phyloP scores from a whole-genome alignment of 2,888 invertebrate species.

The Diogma glabrata region DNA sequence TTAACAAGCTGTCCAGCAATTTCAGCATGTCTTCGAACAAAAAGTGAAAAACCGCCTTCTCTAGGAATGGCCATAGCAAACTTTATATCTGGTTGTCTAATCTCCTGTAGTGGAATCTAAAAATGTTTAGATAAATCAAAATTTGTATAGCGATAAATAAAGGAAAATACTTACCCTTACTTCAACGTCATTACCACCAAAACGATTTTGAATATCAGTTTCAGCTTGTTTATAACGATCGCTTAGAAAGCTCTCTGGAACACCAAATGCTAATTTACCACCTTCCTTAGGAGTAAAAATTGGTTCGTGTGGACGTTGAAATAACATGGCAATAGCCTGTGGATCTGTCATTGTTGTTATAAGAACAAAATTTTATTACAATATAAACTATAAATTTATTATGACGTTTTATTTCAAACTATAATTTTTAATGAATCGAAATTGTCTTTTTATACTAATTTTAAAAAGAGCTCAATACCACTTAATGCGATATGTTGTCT shows the following conservation, averaged over 20 bases:
- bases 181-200: slow-evolving; percentile 27
- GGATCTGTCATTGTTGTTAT: neutral
- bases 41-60: slow-evolving; percentile 51
- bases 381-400: no score
- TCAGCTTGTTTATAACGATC: slow-evolving; percentile 27
- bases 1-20: slow-evolving; percentile 60
- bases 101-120: slow-evolving; percentile 27
- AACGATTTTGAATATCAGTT: slow-evolving; percentile 27
- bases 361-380: no score
- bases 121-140: slow-evolving; percentile 2
- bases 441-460: no score
- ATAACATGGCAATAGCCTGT: slow-evolving; percentile 20
- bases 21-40: slow-evolving; percentile 56
- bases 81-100: slow-evolving; percentile 27
- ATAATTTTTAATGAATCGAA: no score
- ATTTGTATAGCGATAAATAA: no score
- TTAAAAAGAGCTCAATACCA: no score
- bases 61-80: slow-evolving; percentile 25
- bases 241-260: slow-evolving; percentile 30
- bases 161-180: slow-evolving; percentile 20
- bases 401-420: no score
- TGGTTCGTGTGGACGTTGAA: slow-evolving; percentile 34
- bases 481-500: no score
- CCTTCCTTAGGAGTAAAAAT: slow-evolving; percentile 30
- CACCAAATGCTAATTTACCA: slow-evolving; percentile 30